These are phyloP conservation scores for Clarias gariepinus DNA, from an alignment of 2,113 vertebrate species.

Conservation along the genomic window DNA sequence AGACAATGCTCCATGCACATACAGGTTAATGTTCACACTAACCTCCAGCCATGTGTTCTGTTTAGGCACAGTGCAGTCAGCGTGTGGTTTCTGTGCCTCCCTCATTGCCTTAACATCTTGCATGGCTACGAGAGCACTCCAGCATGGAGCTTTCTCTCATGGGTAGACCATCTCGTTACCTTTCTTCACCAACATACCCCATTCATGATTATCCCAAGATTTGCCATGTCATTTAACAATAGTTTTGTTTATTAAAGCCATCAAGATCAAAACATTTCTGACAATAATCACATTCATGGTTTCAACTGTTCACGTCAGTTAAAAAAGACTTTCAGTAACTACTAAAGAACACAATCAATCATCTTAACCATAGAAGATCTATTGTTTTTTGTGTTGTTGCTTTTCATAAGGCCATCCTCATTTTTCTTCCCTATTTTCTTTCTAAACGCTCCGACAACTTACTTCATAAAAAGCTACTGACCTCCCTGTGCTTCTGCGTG, in stretches of 20 bases:
- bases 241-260: neutral
- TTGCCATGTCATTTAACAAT: constrained; percentile 7
- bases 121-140: constrained; percentile 53
- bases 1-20: neutral
- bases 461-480: neutral
- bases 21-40: constrained; percentile 30
- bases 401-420: neutral
- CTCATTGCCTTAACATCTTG: constrained; percentile 59
- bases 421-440: neutral
- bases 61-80: constrained; percentile 57
- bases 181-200: neutral
- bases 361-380: neutral
- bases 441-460: neutral
- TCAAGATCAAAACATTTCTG: constrained; percentile 28
- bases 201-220: neutral
- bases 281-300: neutral
- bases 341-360: neutral
- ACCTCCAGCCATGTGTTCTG: constrained; percentile 55
- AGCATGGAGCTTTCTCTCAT: constrained; percentile 42
- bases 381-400: neutral
- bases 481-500: neutral
- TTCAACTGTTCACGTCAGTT: neutral
- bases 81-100: constrained; percentile 44
- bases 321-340: neutral
- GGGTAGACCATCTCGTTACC: constrained; percentile 59